phyloP scores from a whole-genome alignment of 2,797 vertebrate genomes.

The Prionace glauca region DNA sequence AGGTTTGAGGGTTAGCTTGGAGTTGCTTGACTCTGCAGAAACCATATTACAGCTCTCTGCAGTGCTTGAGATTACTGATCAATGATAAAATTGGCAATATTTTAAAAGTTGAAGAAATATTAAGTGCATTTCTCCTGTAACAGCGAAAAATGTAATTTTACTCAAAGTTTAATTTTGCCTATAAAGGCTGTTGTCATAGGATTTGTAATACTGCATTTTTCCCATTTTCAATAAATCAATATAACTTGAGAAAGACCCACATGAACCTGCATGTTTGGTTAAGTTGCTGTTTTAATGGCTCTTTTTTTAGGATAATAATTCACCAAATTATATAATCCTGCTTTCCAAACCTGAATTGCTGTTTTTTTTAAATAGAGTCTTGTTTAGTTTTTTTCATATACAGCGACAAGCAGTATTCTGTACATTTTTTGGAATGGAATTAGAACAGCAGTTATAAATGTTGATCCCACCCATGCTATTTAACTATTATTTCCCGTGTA shows the following conservation, averaged over 20 bases:
- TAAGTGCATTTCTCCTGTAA: not conserved
- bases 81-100: not conserved
- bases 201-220: not conserved
- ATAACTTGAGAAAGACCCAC: not conserved
- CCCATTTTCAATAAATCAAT: not conserved
- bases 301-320: not conserved
- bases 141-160: not conserved
- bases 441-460: not conserved
- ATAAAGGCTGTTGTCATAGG: not conserved
- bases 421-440: not conserved
- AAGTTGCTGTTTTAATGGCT: not conserved
- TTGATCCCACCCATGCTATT: not conserved
- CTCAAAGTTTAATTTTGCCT: not conserved
- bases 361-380: not conserved
- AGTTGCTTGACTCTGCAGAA: not conserved
- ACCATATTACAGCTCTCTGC: not conserved
- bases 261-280: not conserved
- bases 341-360: not conserved
- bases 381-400: not conserved
- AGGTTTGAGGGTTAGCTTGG: not conserved
- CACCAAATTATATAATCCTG: not conserved
- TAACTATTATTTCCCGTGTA: no score
- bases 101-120: not conserved
- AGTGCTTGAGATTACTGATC: not conserved
- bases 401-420: not conserved